Evolutionary conservation across 2,113 vertebrate species (phyloP).

Genomic region (Rhinopithecus roxellana): DNA sequence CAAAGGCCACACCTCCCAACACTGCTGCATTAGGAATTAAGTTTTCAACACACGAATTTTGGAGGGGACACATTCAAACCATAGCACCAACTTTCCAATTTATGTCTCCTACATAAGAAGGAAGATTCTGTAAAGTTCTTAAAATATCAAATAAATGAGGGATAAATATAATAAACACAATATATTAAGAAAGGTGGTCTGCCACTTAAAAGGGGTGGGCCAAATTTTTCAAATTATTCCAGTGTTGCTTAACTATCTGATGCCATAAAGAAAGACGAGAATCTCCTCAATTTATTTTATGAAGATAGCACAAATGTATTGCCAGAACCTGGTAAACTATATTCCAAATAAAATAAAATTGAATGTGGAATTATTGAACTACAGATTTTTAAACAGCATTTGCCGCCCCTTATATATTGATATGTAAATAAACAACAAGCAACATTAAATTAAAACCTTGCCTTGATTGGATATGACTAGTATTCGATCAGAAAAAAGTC

Average conservation of each 20-base stretch:
- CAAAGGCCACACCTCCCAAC: neutral
- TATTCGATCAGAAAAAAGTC: neutral
- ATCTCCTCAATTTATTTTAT: neutral
- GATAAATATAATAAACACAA: neutral
- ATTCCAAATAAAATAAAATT: neutral
- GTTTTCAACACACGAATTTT: neutral
- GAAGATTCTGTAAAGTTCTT: neutral
- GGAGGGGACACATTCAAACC: neutral
- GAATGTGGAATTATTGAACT: neutral
- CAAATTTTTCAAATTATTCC: conserved; percentile 15
- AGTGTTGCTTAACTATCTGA: neutral
- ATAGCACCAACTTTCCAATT: neutral
- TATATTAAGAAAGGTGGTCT: neutral
- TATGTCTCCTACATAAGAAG: neutral
- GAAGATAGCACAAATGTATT: neutral
- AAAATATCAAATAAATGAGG: neutral
- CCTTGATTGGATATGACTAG: neutral
- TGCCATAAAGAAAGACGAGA: neutral
- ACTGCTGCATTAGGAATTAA: neutral
- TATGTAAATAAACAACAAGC: neutral
- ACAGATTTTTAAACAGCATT: neutral
- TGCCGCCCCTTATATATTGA: neutral
- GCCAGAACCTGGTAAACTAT: neutral
- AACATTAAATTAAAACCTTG: neutral
- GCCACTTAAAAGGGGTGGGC: neutral